Evolutionary conservation across 2,797 vertebrate genomes (phyloP).

Genomic region (Telmatherina bonti): DNA sequence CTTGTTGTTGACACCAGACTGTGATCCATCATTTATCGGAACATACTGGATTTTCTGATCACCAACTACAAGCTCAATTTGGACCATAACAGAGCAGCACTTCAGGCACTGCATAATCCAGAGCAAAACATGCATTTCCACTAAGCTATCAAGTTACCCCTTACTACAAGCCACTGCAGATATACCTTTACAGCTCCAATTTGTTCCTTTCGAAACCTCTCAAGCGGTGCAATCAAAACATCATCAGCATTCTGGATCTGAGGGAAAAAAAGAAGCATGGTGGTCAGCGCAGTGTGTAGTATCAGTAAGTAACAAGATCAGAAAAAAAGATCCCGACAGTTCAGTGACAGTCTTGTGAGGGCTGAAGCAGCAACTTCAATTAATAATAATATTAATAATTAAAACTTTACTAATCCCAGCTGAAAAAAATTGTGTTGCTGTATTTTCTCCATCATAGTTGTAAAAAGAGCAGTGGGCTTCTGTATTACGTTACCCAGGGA

Average conservation of each 20-base stretch:
- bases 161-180: not conserved
- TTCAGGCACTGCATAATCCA: slow-evolving; percentile 1
- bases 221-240: slow-evolving; percentile 94
- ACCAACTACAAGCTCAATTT: slow-evolving; percentile 16
- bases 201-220: slow-evolving; percentile 98
- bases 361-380: slow-evolving; percentile 6
- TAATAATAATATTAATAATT: too few relatives aligned
- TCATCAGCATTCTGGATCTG: slow-evolving; percentile 99
- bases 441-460: too few relatives aligned
- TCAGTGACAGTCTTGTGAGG: slow-evolving; percentile 5
- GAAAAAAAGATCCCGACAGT: slow-evolving; percentile 5
- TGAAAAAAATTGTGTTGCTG: too few relatives aligned
- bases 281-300: slow-evolving; percentile 20
- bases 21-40: slow-evolving; percentile 53
- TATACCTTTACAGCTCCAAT: slow-evolving; percentile 97
- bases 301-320: slow-evolving; percentile 13
- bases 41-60: slow-evolving; percentile 48
- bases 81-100: slow-evolving; percentile 19
- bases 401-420: too few relatives aligned
- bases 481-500: too few relatives aligned
- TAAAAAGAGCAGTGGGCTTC: too few relatives aligned
- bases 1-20: slow-evolving; percentile 60
- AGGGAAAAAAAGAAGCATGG: slow-evolving; percentile 23
- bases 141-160: not conserved
- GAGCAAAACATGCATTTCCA: not conserved